Percentiles rank a stretch among this genome's conserved stretches.
Evolutionary conservation across 2,888 invertebrate genomes (phyloP).

Genomic region (Andrena hattorfiana): DNA sequence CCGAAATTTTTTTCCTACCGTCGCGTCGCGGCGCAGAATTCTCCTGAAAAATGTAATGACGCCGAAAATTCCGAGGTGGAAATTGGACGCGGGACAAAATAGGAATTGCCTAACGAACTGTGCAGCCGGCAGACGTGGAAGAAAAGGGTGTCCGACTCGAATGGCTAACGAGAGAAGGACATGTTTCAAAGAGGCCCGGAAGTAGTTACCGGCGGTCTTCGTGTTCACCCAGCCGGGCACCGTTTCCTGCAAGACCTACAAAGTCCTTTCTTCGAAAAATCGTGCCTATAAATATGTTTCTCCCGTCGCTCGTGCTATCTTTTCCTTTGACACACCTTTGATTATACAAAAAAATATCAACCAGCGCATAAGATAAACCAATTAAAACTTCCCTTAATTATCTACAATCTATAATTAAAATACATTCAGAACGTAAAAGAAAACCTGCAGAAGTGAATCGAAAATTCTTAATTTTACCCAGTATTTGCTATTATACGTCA

Average conservation of each 20-base stretch:
- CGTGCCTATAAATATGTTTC: constrained; percentile 46
- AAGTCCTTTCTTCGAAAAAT: constrained; percentile 51
- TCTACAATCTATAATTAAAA: too few species aligned
- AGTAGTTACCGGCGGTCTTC: constrained; percentile 67
- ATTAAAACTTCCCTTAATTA: too few species aligned
- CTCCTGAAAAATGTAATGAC: constrained; percentile 32
- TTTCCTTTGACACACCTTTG: neutral
- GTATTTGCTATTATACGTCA: too few species aligned
- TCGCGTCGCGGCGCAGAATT: constrained; percentile 13
- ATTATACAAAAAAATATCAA: too few species aligned
- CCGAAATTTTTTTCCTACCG: constrained; percentile 15
- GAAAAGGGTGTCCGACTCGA: constrained; percentile 64
- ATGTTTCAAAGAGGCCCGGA: constrained; percentile 70
- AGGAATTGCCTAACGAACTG: constrained; percentile 80
- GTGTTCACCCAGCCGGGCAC: constrained; percentile 55
- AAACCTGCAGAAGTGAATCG: too few species aligned
- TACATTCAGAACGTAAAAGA: too few species aligned
- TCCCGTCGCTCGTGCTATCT: constrained; percentile 15
- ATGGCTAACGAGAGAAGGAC: constrained; percentile 71
- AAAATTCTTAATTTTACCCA: too few species aligned
- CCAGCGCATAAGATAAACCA: too few species aligned
- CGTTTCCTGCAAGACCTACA: constrained; percentile 42
- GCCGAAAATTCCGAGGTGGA: constrained; percentile 57
- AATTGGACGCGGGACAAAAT: constrained; percentile 77
- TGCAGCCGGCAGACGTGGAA: constrained; percentile 65